Evolutionary conservation across 1,140 invertebrate species (phyloP).

Genomic region (Drosophila tristis): DNA sequence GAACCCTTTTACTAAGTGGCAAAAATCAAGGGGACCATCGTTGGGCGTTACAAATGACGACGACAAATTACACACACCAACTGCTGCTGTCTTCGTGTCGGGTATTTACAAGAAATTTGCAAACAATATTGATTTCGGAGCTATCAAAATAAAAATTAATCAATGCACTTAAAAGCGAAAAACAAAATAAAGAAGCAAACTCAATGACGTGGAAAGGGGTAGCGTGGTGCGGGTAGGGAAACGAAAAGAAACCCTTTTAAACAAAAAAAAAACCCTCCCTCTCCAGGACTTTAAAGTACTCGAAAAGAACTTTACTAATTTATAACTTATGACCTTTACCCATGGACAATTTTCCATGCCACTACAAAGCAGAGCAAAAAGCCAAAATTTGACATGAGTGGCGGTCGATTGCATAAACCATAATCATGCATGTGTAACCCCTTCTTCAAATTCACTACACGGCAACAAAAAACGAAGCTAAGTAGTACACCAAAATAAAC

Average conservation of each 20-base stretch:
- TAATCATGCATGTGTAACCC: conserved; percentile 52
- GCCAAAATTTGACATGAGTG: conserved; percentile 84
- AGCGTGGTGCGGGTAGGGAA: conserved; percentile 49
- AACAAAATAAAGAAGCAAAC: conserved; percentile 25
- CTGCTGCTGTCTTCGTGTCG: conserved; percentile 40
- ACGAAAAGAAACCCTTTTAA: conserved; percentile 37
- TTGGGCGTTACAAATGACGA: conserved; percentile 71
- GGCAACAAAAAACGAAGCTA: conserved; percentile 1
- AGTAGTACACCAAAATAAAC: neutral
- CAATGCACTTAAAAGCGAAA: conserved; percentile 74
- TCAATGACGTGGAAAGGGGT: conserved; percentile 67
- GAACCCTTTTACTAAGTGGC: conserved; percentile 52
- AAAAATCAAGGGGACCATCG: conserved; percentile 26
- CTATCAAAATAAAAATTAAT: conserved; percentile 83
- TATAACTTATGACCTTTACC: conserved; percentile 77
- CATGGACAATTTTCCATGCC: conserved; percentile 84
- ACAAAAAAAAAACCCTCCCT: conserved; percentile 17
- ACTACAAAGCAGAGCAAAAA: conserved; percentile 83
- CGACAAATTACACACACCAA: conserved; percentile 79
- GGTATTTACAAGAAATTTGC: conserved; percentile 75
- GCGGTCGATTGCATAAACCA: conserved; percentile 63
- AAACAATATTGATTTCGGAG: conserved; percentile 80
- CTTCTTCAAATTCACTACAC: conserved; percentile 21
- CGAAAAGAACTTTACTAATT: conserved; percentile 71
- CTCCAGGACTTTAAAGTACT: conserved; percentile 69